Percentiles rank a stretch among this genome's conserved stretches.
Conservation (phyloP, 2,888 invertebrate species). For the Drosophila robusta region DNA sequence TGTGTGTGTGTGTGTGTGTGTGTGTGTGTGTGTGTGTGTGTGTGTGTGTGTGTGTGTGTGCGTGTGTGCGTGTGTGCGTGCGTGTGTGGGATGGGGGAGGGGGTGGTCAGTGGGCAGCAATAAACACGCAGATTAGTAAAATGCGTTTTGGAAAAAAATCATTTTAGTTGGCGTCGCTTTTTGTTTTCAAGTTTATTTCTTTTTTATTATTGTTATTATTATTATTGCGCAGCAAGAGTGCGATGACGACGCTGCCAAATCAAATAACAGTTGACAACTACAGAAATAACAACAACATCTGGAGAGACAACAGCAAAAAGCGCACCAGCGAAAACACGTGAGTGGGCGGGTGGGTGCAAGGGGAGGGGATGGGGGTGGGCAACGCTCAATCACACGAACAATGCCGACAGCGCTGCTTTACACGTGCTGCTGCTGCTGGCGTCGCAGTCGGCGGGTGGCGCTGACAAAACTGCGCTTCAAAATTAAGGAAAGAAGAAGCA, state of each 20-base stretch:
- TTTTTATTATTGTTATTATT: conserved; percentile 17
- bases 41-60: too few relatives aligned
- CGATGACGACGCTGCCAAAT: conserved; percentile 52
- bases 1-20: too few relatives aligned
- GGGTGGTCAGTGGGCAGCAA: not conserved
- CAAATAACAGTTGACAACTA: conserved; percentile 40
- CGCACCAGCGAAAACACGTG: conserved; percentile 29
- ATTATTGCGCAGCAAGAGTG: conserved; percentile 51
- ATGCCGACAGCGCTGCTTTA: conserved; percentile 23
- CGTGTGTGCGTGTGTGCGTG: too few relatives aligned
- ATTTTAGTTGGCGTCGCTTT: conserved; percentile 8
- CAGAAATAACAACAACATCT: not conserved
- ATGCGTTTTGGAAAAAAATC: conserved; percentile 38
- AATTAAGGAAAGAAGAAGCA: conserved; percentile 1
- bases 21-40: too few relatives aligned
- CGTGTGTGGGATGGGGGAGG: too few relatives aligned
- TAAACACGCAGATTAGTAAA: conserved; percentile 41
- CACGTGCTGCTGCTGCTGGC: conserved; percentile 43
- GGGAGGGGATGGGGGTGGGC: too few relatives aligned
- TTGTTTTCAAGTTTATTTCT: conserved; percentile 7
- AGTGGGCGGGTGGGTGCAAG: not conserved
- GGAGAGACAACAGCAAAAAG: not conserved
- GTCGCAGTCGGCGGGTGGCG: conserved; percentile 37
- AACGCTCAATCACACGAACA: conserved; percentile 33
- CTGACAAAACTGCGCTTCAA: conserved; percentile 46